These are phyloP conservation scores for Sceloporus undulatus DNA, from an alignment of 2,113 vertebrate genomes.

Conservation along the genomic window DNA sequence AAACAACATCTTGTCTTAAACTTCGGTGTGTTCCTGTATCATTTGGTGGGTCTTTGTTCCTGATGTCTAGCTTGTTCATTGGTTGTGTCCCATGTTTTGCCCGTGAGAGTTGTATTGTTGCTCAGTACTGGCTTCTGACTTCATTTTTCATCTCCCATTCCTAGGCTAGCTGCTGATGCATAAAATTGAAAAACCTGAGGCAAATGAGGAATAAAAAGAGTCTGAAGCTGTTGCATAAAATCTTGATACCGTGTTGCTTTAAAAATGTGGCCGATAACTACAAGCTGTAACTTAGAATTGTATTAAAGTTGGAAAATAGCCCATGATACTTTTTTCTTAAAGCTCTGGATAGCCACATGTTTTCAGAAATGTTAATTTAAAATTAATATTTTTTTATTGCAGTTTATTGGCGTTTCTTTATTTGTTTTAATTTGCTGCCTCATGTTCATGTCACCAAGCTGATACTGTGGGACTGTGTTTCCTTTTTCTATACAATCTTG, in stretches of 20 bases:
- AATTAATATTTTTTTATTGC: background rate
- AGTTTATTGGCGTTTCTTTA: background rate
- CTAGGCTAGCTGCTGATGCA: background rate
- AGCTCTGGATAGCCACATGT: background rate
- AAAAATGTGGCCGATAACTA: background rate
- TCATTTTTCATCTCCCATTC: background rate
- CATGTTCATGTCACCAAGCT: background rate
- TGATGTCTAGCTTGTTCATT: background rate
- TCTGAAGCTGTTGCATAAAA: background rate
- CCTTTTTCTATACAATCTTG: background rate
- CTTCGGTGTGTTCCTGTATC: background rate
- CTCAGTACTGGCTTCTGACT: background rate
- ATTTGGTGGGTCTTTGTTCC: background rate
- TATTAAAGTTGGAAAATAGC: background rate
- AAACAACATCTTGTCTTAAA: background rate
- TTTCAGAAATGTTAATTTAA: slow-evolving; percentile 20
- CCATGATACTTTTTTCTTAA: slow-evolving; percentile 15
- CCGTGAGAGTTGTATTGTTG: background rate
- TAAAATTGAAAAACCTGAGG: slow-evolving; percentile 6
- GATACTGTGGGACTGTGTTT: background rate
- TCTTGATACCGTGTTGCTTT: background rate
- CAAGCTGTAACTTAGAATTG: background rate
- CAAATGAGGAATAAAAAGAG: background rate
- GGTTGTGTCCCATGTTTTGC: background rate
- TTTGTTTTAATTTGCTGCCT: slow-evolving; percentile 3